Evolutionary conservation across 2,797 vertebrate species (phyloP).

Genomic region (Cossypha polioptera): DNA sequence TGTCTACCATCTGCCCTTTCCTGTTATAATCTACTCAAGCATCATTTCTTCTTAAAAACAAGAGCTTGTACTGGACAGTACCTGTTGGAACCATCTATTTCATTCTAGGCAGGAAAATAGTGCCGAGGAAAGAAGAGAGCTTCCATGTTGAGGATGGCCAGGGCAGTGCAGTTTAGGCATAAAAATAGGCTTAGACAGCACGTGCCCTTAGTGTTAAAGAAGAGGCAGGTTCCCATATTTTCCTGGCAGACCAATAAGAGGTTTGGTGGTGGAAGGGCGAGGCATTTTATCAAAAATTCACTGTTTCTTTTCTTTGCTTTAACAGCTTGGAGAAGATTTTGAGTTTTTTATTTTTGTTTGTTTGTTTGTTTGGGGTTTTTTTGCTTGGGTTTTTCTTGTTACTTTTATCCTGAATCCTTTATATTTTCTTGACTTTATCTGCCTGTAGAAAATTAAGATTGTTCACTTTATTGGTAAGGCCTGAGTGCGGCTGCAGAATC

Average conservation of each 20-base stretch:
- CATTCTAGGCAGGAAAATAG: background rate
- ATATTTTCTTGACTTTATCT: background rate
- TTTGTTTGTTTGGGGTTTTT: too few relatives aligned
- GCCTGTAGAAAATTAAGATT: background rate
- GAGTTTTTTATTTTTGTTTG: rapidly evolving
- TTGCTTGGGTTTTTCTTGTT: background rate
- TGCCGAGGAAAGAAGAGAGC: background rate
- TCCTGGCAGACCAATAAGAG: background rate
- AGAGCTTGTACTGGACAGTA: background rate
- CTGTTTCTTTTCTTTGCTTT: background rate
- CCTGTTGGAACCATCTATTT: background rate
- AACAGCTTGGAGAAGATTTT: background rate
- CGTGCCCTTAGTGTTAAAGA: background rate
- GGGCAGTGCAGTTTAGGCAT: background rate
- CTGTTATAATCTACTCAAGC: background rate
- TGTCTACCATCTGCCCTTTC: background rate
- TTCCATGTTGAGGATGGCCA: background rate
- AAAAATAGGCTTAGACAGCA: background rate
- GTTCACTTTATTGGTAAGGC: background rate
- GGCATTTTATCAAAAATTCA: background rate
- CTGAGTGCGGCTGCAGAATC: background rate
- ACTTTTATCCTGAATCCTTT: background rate
- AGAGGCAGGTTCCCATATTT: background rate
- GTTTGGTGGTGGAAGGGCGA: background rate
- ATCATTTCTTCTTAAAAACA: background rate